These are phyloP conservation scores for Megathymus violae DNA, from an alignment of 1,140 invertebrate species.

Conservation along the genomic window DNA sequence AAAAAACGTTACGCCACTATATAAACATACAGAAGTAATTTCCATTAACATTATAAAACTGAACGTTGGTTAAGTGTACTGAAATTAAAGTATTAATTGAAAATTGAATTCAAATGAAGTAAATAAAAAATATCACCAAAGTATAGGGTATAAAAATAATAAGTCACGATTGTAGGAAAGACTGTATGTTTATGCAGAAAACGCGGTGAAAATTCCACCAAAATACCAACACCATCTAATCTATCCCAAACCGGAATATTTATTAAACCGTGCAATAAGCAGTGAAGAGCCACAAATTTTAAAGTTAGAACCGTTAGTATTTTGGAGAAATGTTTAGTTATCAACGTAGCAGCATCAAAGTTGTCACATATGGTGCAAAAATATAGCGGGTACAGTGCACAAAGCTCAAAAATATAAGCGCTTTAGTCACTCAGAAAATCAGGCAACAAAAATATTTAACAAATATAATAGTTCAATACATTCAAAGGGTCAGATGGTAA, in stretches of 20 bases:
- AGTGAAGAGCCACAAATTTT: constrained; percentile 35
- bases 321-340: constrained; percentile 75
- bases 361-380: constrained; percentile 55
- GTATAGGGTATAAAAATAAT: too few species aligned
- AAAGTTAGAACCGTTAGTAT: constrained; percentile 79
- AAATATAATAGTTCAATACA: not conserved
- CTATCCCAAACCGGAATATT: constrained; percentile 55
- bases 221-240: constrained; percentile 82
- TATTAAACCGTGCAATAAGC: constrained; percentile 59
- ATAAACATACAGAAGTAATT: constrained; percentile 67
- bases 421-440: constrained; percentile 50
- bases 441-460: constrained; percentile 21
- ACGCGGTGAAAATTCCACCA: constrained; percentile 69
- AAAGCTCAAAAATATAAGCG: constrained; percentile 53
- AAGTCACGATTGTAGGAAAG: too few species aligned
- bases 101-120: not conserved
- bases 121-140: too few species aligned
- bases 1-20: constrained; percentile 44
- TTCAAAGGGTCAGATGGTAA: constrained; percentile 23
- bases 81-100: too few species aligned
- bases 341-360: constrained; percentile 46
- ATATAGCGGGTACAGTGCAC: constrained; percentile 27
- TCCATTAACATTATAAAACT: constrained; percentile 4
- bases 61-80: not conserved
- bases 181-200: constrained; percentile 67